Percentiles rank a stretch among this genome's conserved stretches.
Evolutionary conservation across 2,797 vertebrate species (phyloP).

Genomic region (Sebastes wilsoni): DNA sequence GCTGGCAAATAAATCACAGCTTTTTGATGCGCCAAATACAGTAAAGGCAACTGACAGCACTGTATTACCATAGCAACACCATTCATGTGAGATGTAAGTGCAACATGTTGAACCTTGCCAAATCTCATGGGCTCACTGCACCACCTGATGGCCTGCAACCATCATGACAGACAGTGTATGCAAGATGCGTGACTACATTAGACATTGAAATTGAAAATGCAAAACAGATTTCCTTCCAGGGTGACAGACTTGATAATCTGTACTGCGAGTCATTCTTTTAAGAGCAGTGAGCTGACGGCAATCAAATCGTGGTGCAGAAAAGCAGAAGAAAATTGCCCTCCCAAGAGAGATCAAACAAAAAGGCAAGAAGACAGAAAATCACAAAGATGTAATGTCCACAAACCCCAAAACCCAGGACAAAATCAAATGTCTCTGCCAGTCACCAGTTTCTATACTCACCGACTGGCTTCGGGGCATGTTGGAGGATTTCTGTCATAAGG

Average conservation of each 20-base stretch:
- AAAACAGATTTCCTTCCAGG: neutral
- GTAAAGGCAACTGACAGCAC: slow-evolving; percentile 48
- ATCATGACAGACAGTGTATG: slow-evolving; percentile 60
- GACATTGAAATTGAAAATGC: neutral
- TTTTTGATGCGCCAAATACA: slow-evolving; percentile 32
- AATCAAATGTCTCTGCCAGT: neutral
- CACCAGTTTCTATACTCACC: slow-evolving; percentile 68
- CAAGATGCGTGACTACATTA: neutral
- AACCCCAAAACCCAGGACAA: slow-evolving; percentile 10
- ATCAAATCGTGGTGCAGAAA: neutral
- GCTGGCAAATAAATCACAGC: slow-evolving; percentile 17
- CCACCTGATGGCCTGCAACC: slow-evolving; percentile 68
- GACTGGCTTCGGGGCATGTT: slow-evolving; percentile 53
- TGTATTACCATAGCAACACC: slow-evolving; percentile 76
- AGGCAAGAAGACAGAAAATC: slow-evolving; percentile 3
- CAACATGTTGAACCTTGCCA: slow-evolving; percentile 25
- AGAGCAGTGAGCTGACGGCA: neutral
- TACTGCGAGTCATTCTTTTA: neutral
- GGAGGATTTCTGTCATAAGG: slow-evolving; percentile 69
- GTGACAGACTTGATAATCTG: neutral
- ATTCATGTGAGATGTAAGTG: slow-evolving; percentile 42
- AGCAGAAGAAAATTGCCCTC: slow-evolving; percentile 12
- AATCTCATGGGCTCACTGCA: slow-evolving; percentile 63
- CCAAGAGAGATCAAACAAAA: slow-evolving; percentile 2
- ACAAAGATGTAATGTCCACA: slow-evolving; percentile 1